Evolutionary conservation across 2,113 vertebrate species (phyloP).

Genomic region (Rana temporaria): DNA sequence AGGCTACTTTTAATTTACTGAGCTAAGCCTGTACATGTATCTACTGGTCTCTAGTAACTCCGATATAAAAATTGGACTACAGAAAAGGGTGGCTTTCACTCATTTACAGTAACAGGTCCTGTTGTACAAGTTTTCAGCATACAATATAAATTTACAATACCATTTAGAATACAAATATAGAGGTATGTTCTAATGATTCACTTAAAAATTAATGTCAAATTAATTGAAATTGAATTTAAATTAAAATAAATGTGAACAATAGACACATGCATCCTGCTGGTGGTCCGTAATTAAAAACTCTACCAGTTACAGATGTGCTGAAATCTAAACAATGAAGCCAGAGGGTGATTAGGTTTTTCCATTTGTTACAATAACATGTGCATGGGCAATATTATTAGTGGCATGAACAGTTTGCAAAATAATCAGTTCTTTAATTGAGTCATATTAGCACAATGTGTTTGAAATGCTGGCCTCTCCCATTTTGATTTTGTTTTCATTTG

Average conservation of each 20-base stretch:
- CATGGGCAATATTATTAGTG: constrained; percentile 3
- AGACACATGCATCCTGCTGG: constrained; percentile 24
- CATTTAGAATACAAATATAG: not conserved
- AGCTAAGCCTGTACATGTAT: too few relatives aligned
- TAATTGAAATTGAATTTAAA: not conserved
- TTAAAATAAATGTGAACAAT: constrained; percentile 35
- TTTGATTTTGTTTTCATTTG: not conserved
- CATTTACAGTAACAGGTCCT: too few relatives aligned
- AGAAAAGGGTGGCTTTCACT: too few relatives aligned
- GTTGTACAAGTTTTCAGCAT: too few relatives aligned
- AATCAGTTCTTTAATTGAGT: constrained; percentile 13
- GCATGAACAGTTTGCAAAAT: constrained; percentile 20
- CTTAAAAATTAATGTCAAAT: not conserved
- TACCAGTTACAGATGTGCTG: constrained; percentile 39
- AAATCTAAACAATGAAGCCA: constrained; percentile 37
- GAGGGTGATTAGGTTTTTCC: constrained; percentile 23
- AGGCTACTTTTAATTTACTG: too few relatives aligned
- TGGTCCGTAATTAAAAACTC: constrained; percentile 46
- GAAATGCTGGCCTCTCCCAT: not conserved
- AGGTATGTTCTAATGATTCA: not conserved
- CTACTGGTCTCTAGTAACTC: too few relatives aligned
- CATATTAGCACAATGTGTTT: constrained; percentile 19
- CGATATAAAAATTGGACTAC: too few relatives aligned
- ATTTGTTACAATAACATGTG: constrained; percentile 16
- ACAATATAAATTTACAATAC: too few relatives aligned